These are phyloP conservation scores for Hemibagrus guttatus DNA, from an alignment of 2,797 vertebrate genomes.

Conservation along the genomic window DNA sequence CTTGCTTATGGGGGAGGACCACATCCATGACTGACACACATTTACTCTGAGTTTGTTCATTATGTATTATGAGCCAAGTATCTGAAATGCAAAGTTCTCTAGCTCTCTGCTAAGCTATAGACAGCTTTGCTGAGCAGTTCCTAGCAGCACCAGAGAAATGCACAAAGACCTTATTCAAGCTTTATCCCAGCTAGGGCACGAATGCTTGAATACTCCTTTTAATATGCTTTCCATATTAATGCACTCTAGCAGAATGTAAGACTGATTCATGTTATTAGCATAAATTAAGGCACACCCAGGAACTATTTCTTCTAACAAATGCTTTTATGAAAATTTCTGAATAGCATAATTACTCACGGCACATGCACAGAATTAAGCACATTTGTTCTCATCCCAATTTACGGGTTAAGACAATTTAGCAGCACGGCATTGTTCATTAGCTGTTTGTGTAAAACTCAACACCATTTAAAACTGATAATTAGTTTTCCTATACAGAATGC, in stretches of 20 bases:
- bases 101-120: conserved; percentile 28
- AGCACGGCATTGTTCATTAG: conserved; percentile 32
- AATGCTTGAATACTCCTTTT: conserved; percentile 34
- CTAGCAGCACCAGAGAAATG: not conserved
- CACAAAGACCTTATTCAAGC: conserved; percentile 39
- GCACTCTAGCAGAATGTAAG: conserved; percentile 23
- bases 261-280: conserved; percentile 39
- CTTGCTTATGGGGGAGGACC: not conserved
- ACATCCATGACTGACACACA: not conserved
- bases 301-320: conserved; percentile 23
- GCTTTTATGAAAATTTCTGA: conserved; percentile 37
- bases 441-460: conserved; percentile 11
- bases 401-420: conserved; percentile 30
- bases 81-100: conserved; percentile 8
- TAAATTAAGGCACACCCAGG: conserved; percentile 33
- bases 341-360: conserved; percentile 24
- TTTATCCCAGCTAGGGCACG: conserved; percentile 14
- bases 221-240: conserved; percentile 46
- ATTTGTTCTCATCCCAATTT: conserved; percentile 42
- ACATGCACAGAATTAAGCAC: conserved; percentile 18
- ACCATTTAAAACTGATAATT: conserved; percentile 31
- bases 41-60: not conserved
- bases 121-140: conserved; percentile 22
- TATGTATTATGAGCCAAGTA: conserved; percentile 14
- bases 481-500: conserved; percentile 5